Percentiles rank a stretch among this genome's conserved stretches.
phyloP scores from a whole-genome alignment of 2,797 vertebrate genomes.

The Acomys russatus region DNA sequence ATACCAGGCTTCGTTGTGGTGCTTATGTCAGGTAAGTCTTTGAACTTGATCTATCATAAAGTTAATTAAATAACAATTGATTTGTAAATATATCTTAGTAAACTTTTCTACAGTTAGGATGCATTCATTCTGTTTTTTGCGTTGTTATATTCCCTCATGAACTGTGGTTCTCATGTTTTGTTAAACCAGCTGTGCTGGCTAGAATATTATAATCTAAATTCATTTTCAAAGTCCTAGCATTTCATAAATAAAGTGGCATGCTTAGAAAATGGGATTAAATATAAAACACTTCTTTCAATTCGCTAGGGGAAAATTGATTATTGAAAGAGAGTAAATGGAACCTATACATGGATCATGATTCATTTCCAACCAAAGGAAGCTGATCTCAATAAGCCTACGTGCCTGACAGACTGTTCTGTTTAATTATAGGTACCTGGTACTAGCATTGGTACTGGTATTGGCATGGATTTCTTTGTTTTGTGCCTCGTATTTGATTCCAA shows the following conservation, averaged over 20 bases:
- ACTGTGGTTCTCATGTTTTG: neutral
- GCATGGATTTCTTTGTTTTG: neutral
- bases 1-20: neutral
- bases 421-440: neutral
- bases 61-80: conserved; percentile 39
- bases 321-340: conserved; percentile 12
- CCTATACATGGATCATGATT: neutral
- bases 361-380: neutral
- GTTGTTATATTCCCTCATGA: neutral
- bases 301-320: neutral
- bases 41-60: conserved; percentile 35
- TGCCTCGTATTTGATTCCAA: neutral
- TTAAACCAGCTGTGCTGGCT: neutral
- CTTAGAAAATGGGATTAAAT: conserved; percentile 36
- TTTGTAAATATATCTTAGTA: neutral
- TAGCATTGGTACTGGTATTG: neutral
- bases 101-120: neutral
- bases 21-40: neutral
- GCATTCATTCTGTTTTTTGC: neutral
- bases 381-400: neutral
- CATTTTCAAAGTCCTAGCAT: neutral
- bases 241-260: conserved; percentile 7
- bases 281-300: neutral
- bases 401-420: neutral
- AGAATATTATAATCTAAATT: conserved; percentile 33